Evolutionary conservation across 2,113 vertebrate species (phyloP).

Genomic region (Amia ocellicauda): DNA sequence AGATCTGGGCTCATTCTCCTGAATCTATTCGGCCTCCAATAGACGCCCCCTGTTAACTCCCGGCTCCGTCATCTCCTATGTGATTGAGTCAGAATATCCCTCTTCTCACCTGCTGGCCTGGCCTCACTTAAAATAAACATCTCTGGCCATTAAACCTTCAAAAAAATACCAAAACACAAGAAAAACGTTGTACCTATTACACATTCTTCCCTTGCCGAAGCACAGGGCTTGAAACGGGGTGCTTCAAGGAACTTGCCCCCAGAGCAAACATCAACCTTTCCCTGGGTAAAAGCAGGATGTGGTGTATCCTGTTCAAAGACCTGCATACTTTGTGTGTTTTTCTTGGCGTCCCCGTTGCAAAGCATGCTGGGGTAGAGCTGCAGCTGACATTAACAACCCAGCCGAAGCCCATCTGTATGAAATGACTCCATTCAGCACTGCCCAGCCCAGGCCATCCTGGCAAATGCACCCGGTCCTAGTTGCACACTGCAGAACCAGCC

Average conservation of each 20-base stretch:
- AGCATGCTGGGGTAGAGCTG: slow-evolving; percentile 56
- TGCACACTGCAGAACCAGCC: no score
- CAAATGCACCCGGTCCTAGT: no score
- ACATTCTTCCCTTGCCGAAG: slow-evolving; percentile 39
- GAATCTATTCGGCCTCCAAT: no score
- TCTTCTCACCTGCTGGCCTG: slow-evolving; percentile 47
- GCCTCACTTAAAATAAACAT: slow-evolving; percentile 39
- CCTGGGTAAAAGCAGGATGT: slow-evolving; percentile 64
- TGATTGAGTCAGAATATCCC: slow-evolving; percentile 23
- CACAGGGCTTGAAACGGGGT: slow-evolving; percentile 45
- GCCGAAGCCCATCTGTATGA: slow-evolving; percentile 46
- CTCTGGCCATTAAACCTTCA: slow-evolving; percentile 44
- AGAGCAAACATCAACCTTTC: slow-evolving; percentile 56
- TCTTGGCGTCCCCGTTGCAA: slow-evolving; percentile 59
- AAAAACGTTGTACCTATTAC: slow-evolving; percentile 19
- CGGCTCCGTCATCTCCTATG: not conserved
- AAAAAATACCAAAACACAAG: no score
- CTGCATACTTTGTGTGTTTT: slow-evolving; percentile 57
- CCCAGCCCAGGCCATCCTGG: no score
- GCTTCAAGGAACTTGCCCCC: slow-evolving; percentile 46
- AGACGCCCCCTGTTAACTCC: no score
- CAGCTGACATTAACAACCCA: slow-evolving; percentile 59
- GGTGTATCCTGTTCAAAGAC: slow-evolving; percentile 66
- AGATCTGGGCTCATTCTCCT: no score
- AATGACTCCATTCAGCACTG: slow-evolving; percentile 26